Conservation (phyloP, 2,113 vertebrate species). For the Antigone vipio region DNA sequence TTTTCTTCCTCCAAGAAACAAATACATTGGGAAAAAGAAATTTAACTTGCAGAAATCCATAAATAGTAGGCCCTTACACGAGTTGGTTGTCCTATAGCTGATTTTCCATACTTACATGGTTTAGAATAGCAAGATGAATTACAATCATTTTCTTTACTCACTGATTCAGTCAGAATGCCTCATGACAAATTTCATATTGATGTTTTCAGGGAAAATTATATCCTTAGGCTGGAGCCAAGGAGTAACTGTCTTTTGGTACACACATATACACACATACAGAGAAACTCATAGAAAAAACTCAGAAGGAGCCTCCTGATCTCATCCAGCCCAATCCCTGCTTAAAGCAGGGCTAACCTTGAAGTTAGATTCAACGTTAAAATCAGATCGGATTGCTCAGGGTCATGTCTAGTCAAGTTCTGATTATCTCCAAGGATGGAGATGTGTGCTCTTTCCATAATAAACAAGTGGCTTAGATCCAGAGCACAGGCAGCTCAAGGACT, state of each 20-base stretch:
- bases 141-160: background rate
- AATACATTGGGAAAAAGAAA: background rate
- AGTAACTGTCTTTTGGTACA: background rate
- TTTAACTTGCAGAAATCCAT: background rate
- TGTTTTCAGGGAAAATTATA: background rate
- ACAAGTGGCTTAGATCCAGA: background rate
- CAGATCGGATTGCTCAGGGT: background rate
- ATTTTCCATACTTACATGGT: background rate
- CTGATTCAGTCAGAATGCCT: background rate
- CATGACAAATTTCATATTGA: background rate
- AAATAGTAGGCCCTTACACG: background rate
- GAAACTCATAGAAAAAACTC: background rate
- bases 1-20: background rate
- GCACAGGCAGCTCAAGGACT: constrained; percentile 42
- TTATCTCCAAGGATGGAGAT: constrained; percentile 30
- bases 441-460: background rate
- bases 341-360: constrained; percentile 2
- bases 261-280: background rate
- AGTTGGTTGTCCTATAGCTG: background rate
- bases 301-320: background rate
- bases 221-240: background rate
- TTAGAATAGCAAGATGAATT: background rate
- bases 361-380: background rate
- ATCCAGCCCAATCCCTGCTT: background rate
- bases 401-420: background rate